Evolutionary conservation across 1,140 invertebrate genomes (phyloP), one percentile per base, ranked within the genome.

Genomic region (Drosophila novamexicana): DNA sequence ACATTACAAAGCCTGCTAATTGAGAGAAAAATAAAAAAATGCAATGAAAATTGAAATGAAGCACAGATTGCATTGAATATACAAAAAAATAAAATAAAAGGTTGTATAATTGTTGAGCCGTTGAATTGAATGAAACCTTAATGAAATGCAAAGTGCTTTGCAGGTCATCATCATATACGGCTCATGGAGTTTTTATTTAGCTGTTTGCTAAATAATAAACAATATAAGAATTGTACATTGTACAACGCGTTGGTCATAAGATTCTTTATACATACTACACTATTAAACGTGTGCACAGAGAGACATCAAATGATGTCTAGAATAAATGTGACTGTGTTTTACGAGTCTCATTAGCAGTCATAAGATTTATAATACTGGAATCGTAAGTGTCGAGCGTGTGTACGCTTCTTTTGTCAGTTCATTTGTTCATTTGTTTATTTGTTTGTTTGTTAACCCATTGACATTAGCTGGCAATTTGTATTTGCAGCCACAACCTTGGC

Each of bases 271-370:
- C 16, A 37, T n/a, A 40, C 10, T 5, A 16, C 12, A 18, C n/a
- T 16, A 34, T 45, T n/a, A 34, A n/a, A 52, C 22, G 22, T 14
- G 34, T 52, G 22, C 49, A 52, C 49, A 52, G 45, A 42, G 54
- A 40, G 22, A 52, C 58, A 63, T 45, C 39, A 54, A 63, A 45
- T 54, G 58, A 52, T 52, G 56, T 37, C 63, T 57, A 57, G 44
- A 56, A 70, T 65, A 12, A 49, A 58, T 67, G 64, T 67, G 57
- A 47, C 61, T 82, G 59, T 56, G 65, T 54, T 83, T 83, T 79
- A 83, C 69, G 80, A 75, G 64, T 47, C 81, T 84, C 77, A 84
- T 84, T 68, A 69, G 77, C 44, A 63, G 49, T 69, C 62, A 84
- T 77, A 84, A 78, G 72, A 78, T 78, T 78, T 78, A 78, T 78